Base-by-base conservation (phyloP, 2,888 invertebrate genomes). In the Thalpophila matura region DNA sequence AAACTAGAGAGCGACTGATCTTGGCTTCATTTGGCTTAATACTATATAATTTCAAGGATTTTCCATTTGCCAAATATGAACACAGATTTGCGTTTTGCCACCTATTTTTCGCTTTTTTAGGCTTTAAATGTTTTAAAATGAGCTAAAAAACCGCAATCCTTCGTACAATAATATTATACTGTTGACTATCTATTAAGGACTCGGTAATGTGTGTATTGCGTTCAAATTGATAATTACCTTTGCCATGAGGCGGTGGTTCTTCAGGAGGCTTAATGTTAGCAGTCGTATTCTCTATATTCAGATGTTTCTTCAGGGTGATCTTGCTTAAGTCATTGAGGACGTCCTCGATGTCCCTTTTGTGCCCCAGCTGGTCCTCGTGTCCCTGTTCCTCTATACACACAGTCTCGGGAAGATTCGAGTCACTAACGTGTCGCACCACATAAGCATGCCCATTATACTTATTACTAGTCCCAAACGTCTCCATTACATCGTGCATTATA, bases 401-500 rank as follows among this genome's bases (percentile, higher is more conserved):
- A 0, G 91, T 80, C 57, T 90, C 82, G 0, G 91, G 87, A 2
- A 93, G 60, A 0, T 92, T 91, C 0, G 86, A 76, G 1, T 91
- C 92, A 63, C 94, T 92, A 0, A 92, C 89, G 58, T 94, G 94
- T 37, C 89, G 82, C 1, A 94, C 94, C 3, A 95, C 88, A 49
- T 90, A 94, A 3, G 95, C 93, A 50, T 86, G 88, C 0, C 87
- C 89, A 0, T 77, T 47, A 45, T 81, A 89, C 75, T 91, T 93
- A 46, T 86, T 86, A 49, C 62, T 79, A 35, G 86, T 90, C 0
- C 95, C 95, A 58, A 94, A 95, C 0, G 95, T 94, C 74, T 95
- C 94, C 92, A 95, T 93, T 0, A 95, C 94, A 50, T 95, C 94
- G 50, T 94, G 94, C 95, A 95, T 95, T 57, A 95, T 92, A 45